Base-by-base conservation (phyloP, 2,888 invertebrate species). In the Drosophila stalkeri region DNA sequence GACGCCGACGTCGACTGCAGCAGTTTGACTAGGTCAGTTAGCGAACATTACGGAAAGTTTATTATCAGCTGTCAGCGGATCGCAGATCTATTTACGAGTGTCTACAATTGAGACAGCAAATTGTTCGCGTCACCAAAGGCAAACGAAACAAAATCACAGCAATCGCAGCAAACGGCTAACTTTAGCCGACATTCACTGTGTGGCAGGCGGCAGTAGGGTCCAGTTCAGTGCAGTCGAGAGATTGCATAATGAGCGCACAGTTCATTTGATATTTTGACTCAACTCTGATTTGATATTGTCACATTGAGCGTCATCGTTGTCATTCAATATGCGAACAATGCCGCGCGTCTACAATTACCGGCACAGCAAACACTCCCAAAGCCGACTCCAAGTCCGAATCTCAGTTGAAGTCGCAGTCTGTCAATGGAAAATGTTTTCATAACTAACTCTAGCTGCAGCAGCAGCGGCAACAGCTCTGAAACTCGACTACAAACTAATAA, bases 311-410 rank as follows among this genome's bases (percentile, higher is more conserved):
- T 61, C 55, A 59, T 57, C 67, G 87, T 57, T 65, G 87, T 76
- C 90, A 90, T 78, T 88, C 86, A 85, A 86, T 85, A 86, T 78
- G 89, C 88, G 77, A 52, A 82, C 79, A 81, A 82, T 79, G 82
- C 72, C 70, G 73, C 44, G 43, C 76, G 81, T 88, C 89, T 86
- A 77, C 81, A 78, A 80, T 86, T 90, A 84, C 70, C 52, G 55
- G 43, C 41, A 16, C 20, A 23, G 23, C 7, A 33, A 33, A 39
- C 55, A 18, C 27, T 55, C 55, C 41, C 39, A 51, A 51, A 51
- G 51, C 33, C 51, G 33, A 51, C 51, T 11, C 51, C 41, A 55
- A 71, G 31, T 52, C 56, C 35, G 51, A 72, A n/a, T 61, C 52
- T 9, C 3, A 64, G 59, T 64, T 41, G 31, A 12, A 60, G 60